Conservation (phyloP, 2,113 vertebrate genomes). For the Riparia riparia region DNA sequence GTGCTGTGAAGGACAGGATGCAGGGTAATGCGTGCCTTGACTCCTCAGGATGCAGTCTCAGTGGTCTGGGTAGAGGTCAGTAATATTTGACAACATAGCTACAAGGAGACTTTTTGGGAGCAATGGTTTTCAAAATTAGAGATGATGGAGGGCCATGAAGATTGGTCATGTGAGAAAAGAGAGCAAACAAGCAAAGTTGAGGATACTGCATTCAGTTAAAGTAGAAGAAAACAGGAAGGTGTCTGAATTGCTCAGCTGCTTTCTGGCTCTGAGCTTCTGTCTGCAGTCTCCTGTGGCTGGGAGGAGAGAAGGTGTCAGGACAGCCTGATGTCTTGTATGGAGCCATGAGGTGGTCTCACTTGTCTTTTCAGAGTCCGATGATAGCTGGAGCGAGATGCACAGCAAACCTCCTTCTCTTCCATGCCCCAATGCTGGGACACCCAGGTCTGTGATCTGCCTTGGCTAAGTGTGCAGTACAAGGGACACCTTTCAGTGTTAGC, state of each 20-base stretch:
- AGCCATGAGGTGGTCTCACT: fast-evolving
- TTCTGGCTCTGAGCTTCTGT: neutral
- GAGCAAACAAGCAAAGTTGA: neutral
- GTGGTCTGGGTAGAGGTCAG: neutral
- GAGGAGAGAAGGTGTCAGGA: neutral
- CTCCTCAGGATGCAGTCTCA: neutral
- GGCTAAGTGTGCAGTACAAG: neutral
- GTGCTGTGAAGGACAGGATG: neutral
- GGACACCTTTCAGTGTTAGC: neutral
- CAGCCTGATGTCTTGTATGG: neutral
- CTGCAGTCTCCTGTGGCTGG: neutral
- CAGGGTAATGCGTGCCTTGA: neutral
- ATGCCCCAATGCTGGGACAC: neutral
- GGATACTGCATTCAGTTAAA: neutral
- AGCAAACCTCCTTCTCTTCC: neutral
- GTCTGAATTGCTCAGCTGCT: neutral
- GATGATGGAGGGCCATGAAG: neutral
- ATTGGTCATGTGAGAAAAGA: neutral
- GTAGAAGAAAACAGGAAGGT: neutral
- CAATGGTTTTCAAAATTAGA: neutral
- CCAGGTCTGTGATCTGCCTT: neutral
- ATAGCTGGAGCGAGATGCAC: neutral
- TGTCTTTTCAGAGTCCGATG: neutral
- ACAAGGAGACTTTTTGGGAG: neutral
- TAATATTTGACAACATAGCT: neutral